Evolutionary conservation across 1,140 invertebrate species (phyloP), one percentile per base, ranked within the genome.

Genomic region (Drosophila orena): DNA sequence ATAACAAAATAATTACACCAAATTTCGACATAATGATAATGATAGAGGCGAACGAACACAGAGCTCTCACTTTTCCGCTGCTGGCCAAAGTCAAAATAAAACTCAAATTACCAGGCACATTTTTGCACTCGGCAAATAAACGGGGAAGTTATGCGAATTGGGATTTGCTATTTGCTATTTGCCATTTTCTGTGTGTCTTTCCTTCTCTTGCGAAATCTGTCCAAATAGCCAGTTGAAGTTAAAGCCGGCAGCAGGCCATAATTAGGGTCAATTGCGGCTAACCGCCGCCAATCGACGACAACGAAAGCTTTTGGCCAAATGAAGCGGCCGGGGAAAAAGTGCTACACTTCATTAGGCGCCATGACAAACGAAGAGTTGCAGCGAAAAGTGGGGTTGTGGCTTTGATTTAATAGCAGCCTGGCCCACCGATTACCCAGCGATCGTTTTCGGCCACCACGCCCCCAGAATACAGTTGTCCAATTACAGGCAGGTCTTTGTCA

Each of bases 251-350:
- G 55, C 60, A 47, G 38, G 14, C 59, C 58, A 75, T 83, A 81
- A 81, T 81, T 81, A 81, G 79, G 79, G 79, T 81, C 79, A 81
- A 81, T 81, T 81, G 77, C 72, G 78, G 72, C 75, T 77, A 77
- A 77, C 64, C 77, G 59, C 70, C 55, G 69, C 69, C 66, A 77
- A 81, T 69, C 30, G 56, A 37, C 57, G 50, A 81, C 59, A 60
- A 77, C 57, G 53, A 66, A 57, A 80, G 43, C 57, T 49, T 35
- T 49, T 70, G 64, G 47, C 47, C 38, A 75, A 72, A 65, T 40
- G 59, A 46, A 50, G 27, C 24, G 47, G 47, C 47, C 30, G 27
- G 42, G 30, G 20, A 54, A 52, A 66, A 50, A 27, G 69, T 78
- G 79, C 74, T 79, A 83, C 74, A 81, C 74, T 83, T 83, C 79